Conservation (phyloP, 2,888 invertebrate species). For the Cryptocephalus moraei region DNA sequence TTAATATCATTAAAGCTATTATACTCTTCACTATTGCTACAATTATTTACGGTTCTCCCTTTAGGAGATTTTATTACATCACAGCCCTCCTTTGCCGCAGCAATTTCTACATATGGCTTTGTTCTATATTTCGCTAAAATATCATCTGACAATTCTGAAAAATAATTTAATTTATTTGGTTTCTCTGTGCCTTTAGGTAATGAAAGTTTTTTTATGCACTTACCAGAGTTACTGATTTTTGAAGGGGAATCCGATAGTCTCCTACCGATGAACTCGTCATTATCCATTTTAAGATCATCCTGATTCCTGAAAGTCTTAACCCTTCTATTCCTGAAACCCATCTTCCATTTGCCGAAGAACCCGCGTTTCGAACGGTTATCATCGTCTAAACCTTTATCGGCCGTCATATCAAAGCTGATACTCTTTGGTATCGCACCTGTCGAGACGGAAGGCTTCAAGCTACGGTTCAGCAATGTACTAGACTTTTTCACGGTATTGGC, state of each 20-base stretch:
- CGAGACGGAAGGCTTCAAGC: constrained; percentile 44
- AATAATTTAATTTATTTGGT: too few species aligned
- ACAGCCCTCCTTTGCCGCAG: constrained; percentile 20
- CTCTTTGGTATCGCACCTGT: constrained; percentile 86
- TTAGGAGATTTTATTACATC: constrained; percentile 29
- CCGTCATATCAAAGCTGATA: constrained; percentile 84
- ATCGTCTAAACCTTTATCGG: constrained; percentile 53
- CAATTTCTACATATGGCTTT: constrained; percentile 23
- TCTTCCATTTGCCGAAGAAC: constrained; percentile 63
- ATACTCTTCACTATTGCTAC: constrained; percentile 43
- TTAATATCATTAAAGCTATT: constrained; percentile 59
- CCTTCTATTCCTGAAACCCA: constrained; percentile 54
- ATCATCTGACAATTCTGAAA: constrained; percentile 72
- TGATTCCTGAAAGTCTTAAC: constrained; percentile 42
- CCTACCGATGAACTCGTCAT: constrained; percentile 17
- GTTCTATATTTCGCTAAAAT: constrained; percentile 87
- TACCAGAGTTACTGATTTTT: too few species aligned
- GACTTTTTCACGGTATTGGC: constrained; percentile 13
- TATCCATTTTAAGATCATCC: constrained; percentile 21
- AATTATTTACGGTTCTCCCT: constrained; percentile 32
- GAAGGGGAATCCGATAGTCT: constrained; percentile 7
- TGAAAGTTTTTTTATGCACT: too few species aligned
- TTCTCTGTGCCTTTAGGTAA: too few species aligned
- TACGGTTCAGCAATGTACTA: constrained; percentile 7
- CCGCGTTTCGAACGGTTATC: constrained; percentile 50